A percentile compares a stretch with the other conserved stretches of the same genome.
These are phyloP conservation scores for Heteromurus nitidus DNA, from an alignment of 2,888 invertebrate species.

Conservation along the genomic window DNA sequence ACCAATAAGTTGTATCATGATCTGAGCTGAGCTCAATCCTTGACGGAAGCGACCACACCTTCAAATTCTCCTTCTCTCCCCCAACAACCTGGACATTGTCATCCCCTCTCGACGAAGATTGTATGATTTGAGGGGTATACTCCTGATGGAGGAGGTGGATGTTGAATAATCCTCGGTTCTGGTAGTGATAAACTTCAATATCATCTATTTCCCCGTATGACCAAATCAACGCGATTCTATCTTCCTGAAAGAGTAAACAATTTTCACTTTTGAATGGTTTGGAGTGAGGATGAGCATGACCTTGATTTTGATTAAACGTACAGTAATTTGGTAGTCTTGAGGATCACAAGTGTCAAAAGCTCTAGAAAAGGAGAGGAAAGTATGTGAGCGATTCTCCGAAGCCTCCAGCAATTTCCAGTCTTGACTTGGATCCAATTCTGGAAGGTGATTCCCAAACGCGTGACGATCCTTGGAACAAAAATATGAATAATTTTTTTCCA, in stretches of 20 bases:
- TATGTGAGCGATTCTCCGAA: not conserved
- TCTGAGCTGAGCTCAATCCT: slow-evolving; percentile 15
- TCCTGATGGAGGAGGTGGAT: slow-evolving; percentile 25
- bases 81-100: not conserved
- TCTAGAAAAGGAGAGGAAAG: slow-evolving; percentile 12
- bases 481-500: not conserved
- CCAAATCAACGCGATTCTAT: slow-evolving; percentile 35
- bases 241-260: slow-evolving; percentile 7
- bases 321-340: slow-evolving; percentile 15
- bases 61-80: not conserved
- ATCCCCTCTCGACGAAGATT: not conserved
- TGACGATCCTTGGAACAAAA: not conserved
- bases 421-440: slow-evolving; percentile 4
- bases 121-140: not conserved
- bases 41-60: slow-evolving; percentile 19
- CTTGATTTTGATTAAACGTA: not conserved
- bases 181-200: slow-evolving; percentile 21
- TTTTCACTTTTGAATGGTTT: not conserved
- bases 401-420: slow-evolving; percentile 15
- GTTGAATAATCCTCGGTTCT: slow-evolving; percentile 20
- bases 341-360: slow-evolving; percentile 31
- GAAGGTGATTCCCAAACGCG: not conserved
- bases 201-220: slow-evolving; percentile 33
- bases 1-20: slow-evolving; percentile 40
- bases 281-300: not conserved